Percentiles rank a stretch among this genome's conserved stretches.
Conservation (phyloP, 2,113 vertebrate species). For the Oostethus manadensis region DNA sequence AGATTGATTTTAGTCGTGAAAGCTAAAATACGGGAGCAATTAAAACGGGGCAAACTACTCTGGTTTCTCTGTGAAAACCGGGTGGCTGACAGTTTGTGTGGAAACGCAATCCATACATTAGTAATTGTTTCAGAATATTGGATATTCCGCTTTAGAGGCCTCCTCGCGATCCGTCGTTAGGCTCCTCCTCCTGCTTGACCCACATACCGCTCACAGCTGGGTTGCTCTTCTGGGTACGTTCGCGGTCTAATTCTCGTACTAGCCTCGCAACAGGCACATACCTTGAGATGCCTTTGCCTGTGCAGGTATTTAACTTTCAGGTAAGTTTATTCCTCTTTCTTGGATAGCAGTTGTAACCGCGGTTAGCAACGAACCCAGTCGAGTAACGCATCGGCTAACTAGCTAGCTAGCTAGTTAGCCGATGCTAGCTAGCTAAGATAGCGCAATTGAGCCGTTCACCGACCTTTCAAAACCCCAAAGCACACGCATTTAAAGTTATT, state of each 20-base stretch:
- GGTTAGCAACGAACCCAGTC: not conserved
- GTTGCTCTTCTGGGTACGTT: not conserved
- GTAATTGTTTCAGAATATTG: too few relatives aligned
- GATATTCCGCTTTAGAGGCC: too few relatives aligned
- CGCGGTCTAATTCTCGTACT: not conserved
- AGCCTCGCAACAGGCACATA: constrained; percentile 14
- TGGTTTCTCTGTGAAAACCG: too few relatives aligned
- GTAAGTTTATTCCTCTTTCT: constrained; percentile 57
- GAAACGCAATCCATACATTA: too few relatives aligned
- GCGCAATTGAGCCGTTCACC: too few relatives aligned
- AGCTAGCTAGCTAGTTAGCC: not conserved
- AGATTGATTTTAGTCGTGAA: too few relatives aligned
- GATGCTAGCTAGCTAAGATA: not conserved
- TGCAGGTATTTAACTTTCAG: constrained; percentile 95
- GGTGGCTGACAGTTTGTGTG: too few relatives aligned
- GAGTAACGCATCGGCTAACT: not conserved
- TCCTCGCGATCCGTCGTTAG: constrained; percentile 1
- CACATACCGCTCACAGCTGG: not conserved
- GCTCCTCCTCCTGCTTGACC: not conserved
- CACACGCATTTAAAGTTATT: not conserved
- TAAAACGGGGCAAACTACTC: too few relatives aligned
- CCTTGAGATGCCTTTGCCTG: constrained; percentile 85
- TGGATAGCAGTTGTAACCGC: not conserved
- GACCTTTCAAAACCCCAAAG: not conserved
- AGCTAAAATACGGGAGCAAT: too few relatives aligned